Evolutionary conservation across 2,113 vertebrate genomes (phyloP), one percentile per base, ranked within the genome.

Genomic region (Lutjanus erythropterus): DNA sequence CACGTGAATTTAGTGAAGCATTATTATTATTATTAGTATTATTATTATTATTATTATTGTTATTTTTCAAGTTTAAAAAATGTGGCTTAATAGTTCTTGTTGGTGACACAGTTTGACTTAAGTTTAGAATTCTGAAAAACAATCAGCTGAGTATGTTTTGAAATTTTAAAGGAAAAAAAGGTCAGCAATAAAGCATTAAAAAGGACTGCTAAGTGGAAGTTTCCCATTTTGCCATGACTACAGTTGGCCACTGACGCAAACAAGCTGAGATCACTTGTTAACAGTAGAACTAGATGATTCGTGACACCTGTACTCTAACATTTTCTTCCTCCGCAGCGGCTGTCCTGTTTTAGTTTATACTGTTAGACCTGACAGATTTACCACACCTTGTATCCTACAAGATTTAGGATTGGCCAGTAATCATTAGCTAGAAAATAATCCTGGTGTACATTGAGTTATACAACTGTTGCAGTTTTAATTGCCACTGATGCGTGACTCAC

Each of bases 351-450:
- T 41, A 9, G 50, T 41, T 18, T 23, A 10, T 39, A 9, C 41
- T 44, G 39, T 65, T 46, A 29, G 49, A 59, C 16, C n/a, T 6
- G 14, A n/a, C 37, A 67, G 37, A 60, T 67, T 72, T 37, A 23
- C 37, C 37, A 3, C 6, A 27, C 8, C 25, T 41, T 19, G 4
- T 37, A 18, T 47, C 35, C 47, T 62, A 35, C 25, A 50, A n/a
- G n/a, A n/a, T n/a, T n/a, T n/a, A n/a, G n/a, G n/a, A n/a, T n/a
- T n/a, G n/a, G n/a, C n/a, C n/a, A n/a, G n/a, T n/a, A n/a, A n/a
- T n/a, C n/a, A n/a, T n/a, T n/a, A n/a, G n/a, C n/a, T n/a, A n/a
- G n/a, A n/a, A n/a, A n/a, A n/a, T n/a, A n/a, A n/a, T n/a, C n/a
- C n/a, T n/a, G n/a, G n/a, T n/a, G n/a, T n/a, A 61, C 23, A 0